Evolutionary conservation across 1,140 invertebrate genomes (phyloP).

Genomic region (Aphidius gifuensis): DNA sequence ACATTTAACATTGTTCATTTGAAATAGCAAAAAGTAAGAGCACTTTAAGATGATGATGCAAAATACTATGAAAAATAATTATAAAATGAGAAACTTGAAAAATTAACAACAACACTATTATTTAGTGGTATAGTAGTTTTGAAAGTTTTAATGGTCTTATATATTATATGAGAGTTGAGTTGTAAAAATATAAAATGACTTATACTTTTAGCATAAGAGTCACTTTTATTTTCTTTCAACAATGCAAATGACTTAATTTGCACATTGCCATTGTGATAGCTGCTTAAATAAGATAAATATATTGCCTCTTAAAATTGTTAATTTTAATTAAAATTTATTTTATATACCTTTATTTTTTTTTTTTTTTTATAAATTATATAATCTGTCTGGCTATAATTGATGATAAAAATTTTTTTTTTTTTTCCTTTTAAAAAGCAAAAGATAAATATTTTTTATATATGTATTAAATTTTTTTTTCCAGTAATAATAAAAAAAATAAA

Average conservation of each 20-base stretch:
- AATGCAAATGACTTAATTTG: conserved; percentile 17
- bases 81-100: conserved; percentile 11
- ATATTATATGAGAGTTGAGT: conserved; percentile 11
- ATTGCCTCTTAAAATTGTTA: neutral
- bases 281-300: neutral
- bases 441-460: too few relatives aligned
- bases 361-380: too few relatives aligned
- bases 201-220: conserved; percentile 4
- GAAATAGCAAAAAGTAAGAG: conserved; percentile 8
- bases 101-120: conserved; percentile 18
- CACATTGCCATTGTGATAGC: conserved; percentile 11
- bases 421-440: too few relatives aligned
- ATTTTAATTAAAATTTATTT: neutral
- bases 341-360: too few relatives aligned
- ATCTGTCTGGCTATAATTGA: too few relatives aligned
- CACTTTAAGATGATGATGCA: conserved; percentile 19
- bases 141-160: conserved; percentile 14
- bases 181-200: conserved; percentile 12
- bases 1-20: neutral
- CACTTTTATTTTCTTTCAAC: conserved; percentile 1
- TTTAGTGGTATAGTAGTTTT: conserved; percentile 3
- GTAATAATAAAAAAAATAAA: too few relatives aligned
- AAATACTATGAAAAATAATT: conserved; percentile 1
- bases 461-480: too few relatives aligned
- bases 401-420: too few relatives aligned